phyloP scores from a whole-genome alignment of 1,140 invertebrate species.

The Drosophila takahashii region DNA sequence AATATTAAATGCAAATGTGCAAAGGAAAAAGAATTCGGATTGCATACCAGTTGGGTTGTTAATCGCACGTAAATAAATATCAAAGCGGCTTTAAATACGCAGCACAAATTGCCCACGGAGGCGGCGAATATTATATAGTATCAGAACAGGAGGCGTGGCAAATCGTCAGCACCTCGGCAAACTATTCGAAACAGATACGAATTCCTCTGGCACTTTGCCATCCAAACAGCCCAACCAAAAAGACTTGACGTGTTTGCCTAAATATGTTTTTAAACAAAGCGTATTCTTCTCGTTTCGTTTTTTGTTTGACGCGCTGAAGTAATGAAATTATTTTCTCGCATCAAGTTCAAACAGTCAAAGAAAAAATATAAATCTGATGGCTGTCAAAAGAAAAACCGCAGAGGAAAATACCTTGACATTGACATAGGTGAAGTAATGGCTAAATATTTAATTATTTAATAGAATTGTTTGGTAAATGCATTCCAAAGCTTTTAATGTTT shows the following conservation, averaged over 20 bases:
- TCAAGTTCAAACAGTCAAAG: slow-evolving; percentile 57
- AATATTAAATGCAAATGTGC: slow-evolving; percentile 48
- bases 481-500: slow-evolving; percentile 25
- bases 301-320: slow-evolving; percentile 67
- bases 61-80: slow-evolving; percentile 75
- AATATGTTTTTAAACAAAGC: slow-evolving; percentile 69
- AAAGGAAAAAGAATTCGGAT: slow-evolving; percentile 14
- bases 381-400: slow-evolving; percentile 27
- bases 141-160: slow-evolving; percentile 7
- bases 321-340: slow-evolving; percentile 68
- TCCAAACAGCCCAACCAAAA: slow-evolving; percentile 5
- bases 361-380: slow-evolving; percentile 30
- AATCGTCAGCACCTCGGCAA: slow-evolving; percentile 44
- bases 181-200: slow-evolving; percentile 78
- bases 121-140: neutral
- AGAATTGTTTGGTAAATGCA: slow-evolving; percentile 23
- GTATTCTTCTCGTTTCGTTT: slow-evolving; percentile 32
- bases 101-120: slow-evolving; percentile 34
- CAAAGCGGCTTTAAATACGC: slow-evolving; percentile 68
- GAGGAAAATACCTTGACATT: slow-evolving; percentile 47
- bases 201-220: slow-evolving; percentile 70
- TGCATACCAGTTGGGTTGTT: slow-evolving; percentile 58
- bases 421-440: slow-evolving; percentile 29
- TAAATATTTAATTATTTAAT: neutral
- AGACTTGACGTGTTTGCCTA: slow-evolving; percentile 73